These are phyloP conservation scores for Drosophila testacea DNA, from an alignment of 2,888 invertebrate genomes.

Conservation along the genomic window DNA sequence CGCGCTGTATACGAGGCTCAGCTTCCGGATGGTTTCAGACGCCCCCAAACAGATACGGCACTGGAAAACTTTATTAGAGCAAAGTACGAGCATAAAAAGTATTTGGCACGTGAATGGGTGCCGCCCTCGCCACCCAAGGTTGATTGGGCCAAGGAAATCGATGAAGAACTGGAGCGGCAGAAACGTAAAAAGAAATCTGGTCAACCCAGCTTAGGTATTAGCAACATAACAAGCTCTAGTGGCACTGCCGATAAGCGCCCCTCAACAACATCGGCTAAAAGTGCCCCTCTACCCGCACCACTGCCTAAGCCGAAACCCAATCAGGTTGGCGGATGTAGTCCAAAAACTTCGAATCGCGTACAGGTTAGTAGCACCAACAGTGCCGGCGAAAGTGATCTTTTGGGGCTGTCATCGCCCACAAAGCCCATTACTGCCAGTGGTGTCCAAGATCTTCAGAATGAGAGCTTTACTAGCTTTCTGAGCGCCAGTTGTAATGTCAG, in stretches of 20 bases:
- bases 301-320: conserved; percentile 84
- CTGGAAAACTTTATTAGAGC: conserved; percentile 98
- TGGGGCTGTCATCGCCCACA: conserved; percentile 85
- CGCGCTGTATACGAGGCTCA: conserved; percentile 99
- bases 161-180: conserved; percentile 93
- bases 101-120: conserved; percentile 99
- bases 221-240: conserved; percentile 45
- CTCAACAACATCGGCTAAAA: conserved; percentile 53
- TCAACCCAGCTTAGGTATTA: conserved; percentile 83
- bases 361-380: conserved; percentile 59
- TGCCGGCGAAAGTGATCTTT: conserved; percentile 81
- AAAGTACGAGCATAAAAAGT: conserved; percentile 99
- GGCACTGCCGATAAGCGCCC: conserved; percentile 61
- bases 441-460: conserved; percentile 84
- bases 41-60: conserved; percentile 97
- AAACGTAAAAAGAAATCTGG: conserved; percentile 93
- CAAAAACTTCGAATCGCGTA: conserved; percentile 82
- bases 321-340: conserved; percentile 83
- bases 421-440: conserved; percentile 83
- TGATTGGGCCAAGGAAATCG: conserved; percentile 94
- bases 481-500: conserved; percentile 81
- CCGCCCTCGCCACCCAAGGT: conserved; percentile 94
- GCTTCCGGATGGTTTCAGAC: conserved; percentile 96
- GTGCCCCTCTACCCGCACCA: conserved; percentile 81
- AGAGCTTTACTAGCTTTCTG: conserved; percentile 84